Base-by-base conservation (phyloP, 2,113 vertebrate genomes). In the Hylia prasina region DNA sequence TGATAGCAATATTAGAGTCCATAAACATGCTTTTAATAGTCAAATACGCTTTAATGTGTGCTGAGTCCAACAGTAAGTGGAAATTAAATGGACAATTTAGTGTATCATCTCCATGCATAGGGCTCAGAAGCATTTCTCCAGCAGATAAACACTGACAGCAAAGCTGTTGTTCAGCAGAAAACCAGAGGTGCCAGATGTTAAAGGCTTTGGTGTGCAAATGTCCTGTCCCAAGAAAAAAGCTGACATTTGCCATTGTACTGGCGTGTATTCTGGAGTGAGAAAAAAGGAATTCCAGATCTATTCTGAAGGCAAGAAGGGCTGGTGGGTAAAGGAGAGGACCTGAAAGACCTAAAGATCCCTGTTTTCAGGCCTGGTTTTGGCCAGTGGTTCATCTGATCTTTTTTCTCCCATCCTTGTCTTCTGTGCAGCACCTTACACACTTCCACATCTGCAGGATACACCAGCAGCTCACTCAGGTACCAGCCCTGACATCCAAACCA, bases 11-110 rank as follows among this genome's bases (percentile, higher is more conserved):
- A 95, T 96, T 94, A 91, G 95, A 97, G 91, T 93, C 95, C 96
- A 97, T 97, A 98, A 98, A 98, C 98, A 97, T n/a, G 96, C 92
- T 97, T 98, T 98, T 98, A 98, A 97, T 97, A 96, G 97, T 95
- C 92, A 95, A 94, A 97, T 97, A 87, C 88, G 97, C 96, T 97
- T 97, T 98, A 98, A 97, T 95, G 95, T 93, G 95, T 79, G 82
- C 93, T 1, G 17, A 97, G 95, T 94, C 90, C 94, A 96, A 77
- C 92, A 97, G 96, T 97, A 97, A 97, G 93, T 92, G 90, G 96
- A 95, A 98, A 97, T 98, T 97, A 98, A 97, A 97, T 96, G 97
- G 95, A 95, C 97, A 51, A 83, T 97, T 98, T 97, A 97, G 87
- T 96, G 95, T 96, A 97, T 97, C 96, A 97, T 97, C 56, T 73